These are phyloP conservation scores for Aythya baeri DNA, from an alignment of 2,113 vertebrate species.

Conservation along the genomic window DNA sequence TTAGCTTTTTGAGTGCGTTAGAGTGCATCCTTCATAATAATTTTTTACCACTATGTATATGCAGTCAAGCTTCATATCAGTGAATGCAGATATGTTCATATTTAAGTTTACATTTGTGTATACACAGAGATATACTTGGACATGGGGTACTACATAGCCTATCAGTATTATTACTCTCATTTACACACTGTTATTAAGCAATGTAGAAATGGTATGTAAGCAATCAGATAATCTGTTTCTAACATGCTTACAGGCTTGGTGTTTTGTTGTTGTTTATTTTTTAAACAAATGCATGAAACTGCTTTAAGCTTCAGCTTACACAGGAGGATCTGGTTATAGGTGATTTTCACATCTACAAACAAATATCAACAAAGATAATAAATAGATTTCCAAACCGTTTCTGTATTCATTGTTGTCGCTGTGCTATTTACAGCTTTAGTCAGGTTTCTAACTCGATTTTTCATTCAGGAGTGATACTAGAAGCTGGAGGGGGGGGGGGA, in stretches of 20 bases:
- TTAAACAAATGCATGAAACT: not conserved
- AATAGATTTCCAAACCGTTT: not conserved
- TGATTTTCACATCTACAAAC: not conserved
- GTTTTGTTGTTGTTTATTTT: not conserved
- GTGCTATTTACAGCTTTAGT: not conserved
- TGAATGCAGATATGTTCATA: fast-evolving
- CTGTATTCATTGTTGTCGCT: not conserved
- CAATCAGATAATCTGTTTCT: not conserved
- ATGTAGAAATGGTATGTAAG: not conserved
- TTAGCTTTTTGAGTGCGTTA: not conserved
- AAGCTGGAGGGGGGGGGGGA: no score
- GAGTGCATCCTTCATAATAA: not conserved
- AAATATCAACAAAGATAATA: not conserved
- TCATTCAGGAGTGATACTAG: not conserved
- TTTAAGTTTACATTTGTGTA: fast-evolving
- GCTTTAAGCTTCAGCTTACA: not conserved
- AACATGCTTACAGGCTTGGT: not conserved
- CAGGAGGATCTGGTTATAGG: not conserved
- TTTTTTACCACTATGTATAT: not conserved
- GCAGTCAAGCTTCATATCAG: not conserved
- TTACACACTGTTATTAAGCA: not conserved
- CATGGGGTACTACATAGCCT: fast-evolving
- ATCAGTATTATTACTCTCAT: not conserved
- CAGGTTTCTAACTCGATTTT: not conserved
- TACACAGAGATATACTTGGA: not conserved